These are phyloP conservation scores for Crotalus tigris DNA, from an alignment of 2,113 vertebrate genomes.

Conservation along the genomic window DNA sequence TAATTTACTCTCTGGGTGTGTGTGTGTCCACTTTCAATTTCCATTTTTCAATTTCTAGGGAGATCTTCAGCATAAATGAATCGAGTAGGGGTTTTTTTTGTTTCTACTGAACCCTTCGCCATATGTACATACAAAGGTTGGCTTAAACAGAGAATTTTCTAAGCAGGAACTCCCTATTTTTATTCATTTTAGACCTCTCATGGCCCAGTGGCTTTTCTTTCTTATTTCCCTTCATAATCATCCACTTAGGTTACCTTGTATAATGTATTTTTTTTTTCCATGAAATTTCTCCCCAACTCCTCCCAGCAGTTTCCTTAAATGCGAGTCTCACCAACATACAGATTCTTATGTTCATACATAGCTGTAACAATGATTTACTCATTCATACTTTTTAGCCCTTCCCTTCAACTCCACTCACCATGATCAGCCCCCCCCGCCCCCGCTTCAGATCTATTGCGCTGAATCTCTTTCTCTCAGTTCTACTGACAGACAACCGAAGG, in stretches of 20 bases:
- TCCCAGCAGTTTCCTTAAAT: background rate
- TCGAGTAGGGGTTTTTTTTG: background rate
- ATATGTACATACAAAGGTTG: background rate
- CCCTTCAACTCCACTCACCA: background rate
- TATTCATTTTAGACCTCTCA: background rate
- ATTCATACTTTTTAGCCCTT: background rate
- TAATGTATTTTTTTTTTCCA: background rate
- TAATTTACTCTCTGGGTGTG: background rate
- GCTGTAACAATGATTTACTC: background rate
- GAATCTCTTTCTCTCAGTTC: background rate
- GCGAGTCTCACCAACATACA: background rate
- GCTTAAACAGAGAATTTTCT: background rate
- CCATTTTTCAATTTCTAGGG: background rate
- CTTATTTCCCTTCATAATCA: background rate
- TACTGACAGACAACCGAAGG: background rate
- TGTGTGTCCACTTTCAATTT: background rate
- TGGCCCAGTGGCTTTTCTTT: background rate
- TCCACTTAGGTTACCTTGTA: background rate
- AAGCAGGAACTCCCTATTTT: background rate
- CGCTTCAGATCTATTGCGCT: background rate
- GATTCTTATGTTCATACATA: background rate
- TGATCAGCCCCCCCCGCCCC: background rate
- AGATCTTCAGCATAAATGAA: background rate
- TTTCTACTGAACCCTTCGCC: background rate
- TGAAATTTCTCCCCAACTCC: background rate